phyloP scores from a whole-genome alignment of 1,140 invertebrate species.

The Drosophila kanapiae region DNA sequence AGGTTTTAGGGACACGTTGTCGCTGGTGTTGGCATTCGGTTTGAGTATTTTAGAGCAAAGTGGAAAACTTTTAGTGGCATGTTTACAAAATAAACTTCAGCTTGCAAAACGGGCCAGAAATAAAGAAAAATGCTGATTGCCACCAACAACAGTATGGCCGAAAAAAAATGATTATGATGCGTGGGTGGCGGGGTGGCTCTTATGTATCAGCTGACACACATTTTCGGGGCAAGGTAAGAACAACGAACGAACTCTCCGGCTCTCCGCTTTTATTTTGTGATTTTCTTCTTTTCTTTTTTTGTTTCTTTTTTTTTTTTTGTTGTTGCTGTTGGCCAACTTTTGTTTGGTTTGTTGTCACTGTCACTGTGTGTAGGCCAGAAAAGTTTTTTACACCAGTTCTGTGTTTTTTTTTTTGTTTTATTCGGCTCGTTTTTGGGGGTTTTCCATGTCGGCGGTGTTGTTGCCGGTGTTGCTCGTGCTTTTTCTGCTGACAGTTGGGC shows the following conservation, averaged over 20 bases:
- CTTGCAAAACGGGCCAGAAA: constrained; percentile 72
- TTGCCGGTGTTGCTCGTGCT: constrained; percentile 37
- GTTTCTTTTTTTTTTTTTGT: constrained; percentile 3
- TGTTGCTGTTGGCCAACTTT: constrained; percentile 62
- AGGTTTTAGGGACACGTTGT: constrained; percentile 56
- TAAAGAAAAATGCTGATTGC: constrained; percentile 78
- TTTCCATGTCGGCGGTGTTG: constrained; percentile 39
- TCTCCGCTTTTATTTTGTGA: constrained; percentile 20
- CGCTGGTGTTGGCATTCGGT: constrained; percentile 80
- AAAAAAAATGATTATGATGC: constrained; percentile 70
- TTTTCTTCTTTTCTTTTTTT: constrained; percentile 3
- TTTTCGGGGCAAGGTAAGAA: constrained; percentile 72
- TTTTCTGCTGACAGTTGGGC: constrained; percentile 82
- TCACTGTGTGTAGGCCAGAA: constrained; percentile 59
- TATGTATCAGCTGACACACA: constrained; percentile 68
- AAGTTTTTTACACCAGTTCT: constrained; percentile 47
- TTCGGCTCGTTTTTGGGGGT: constrained; percentile 22
- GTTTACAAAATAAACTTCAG: constrained; percentile 83
- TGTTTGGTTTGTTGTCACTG: constrained; percentile 80
- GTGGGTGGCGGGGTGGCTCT: constrained; percentile 42
- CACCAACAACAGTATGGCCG: constrained; percentile 43
- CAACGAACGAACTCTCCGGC: constrained; percentile 33
- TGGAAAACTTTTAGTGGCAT: constrained; percentile 84
- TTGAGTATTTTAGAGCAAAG: constrained; percentile 84
- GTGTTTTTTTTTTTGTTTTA: constrained; percentile 13